Evolutionary conservation across 1,140 invertebrate genomes (phyloP).

Genomic region (Schlechtendalia chinensis): DNA sequence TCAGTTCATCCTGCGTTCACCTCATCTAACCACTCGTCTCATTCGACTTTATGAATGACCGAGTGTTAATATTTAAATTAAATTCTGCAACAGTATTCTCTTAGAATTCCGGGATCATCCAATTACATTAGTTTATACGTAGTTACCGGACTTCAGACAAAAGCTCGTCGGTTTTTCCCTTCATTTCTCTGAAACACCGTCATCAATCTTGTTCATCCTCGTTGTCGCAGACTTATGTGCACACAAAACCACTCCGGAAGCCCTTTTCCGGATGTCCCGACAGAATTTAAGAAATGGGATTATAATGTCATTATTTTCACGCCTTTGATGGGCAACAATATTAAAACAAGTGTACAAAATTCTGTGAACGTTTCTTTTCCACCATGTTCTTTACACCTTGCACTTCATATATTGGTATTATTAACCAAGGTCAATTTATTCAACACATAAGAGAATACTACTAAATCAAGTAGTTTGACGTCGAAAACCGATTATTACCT

Average conservation of each 20-base stretch:
- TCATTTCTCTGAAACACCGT: conserved; percentile 45
- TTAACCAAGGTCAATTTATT: background rate
- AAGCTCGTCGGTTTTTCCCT: conserved; percentile 42
- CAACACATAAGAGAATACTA: background rate
- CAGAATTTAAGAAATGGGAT: conserved; percentile 49
- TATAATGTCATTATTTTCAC: conserved; percentile 49
- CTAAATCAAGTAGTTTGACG: background rate
- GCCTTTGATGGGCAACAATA: conserved; percentile 44
- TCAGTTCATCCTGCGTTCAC: background rate
- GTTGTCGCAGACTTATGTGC: conserved; percentile 46
- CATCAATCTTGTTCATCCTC: conserved; percentile 47
- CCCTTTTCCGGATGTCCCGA: conserved; percentile 44
- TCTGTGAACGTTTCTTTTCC: conserved; percentile 21
- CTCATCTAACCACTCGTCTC: background rate
- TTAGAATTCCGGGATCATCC: conserved; percentile 43
- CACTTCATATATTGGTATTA: background rate
- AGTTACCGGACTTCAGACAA: conserved; percentile 42
- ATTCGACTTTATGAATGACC: conserved; percentile 30
- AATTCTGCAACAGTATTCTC: conserved; percentile 29
- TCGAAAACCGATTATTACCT: background rate
- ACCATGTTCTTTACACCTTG: background rate
- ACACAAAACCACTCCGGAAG: conserved; percentile 45
- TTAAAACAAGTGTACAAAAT: conserved; percentile 48
- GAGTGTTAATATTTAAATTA: conserved; percentile 48
- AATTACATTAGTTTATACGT: conserved; percentile 46